Percentiles rank a stretch among this genome's conserved stretches.
These are phyloP conservation scores for Oscheius sp. DNA, from an alignment of 2,888 invertebrate species.

Conservation along the genomic window DNA sequence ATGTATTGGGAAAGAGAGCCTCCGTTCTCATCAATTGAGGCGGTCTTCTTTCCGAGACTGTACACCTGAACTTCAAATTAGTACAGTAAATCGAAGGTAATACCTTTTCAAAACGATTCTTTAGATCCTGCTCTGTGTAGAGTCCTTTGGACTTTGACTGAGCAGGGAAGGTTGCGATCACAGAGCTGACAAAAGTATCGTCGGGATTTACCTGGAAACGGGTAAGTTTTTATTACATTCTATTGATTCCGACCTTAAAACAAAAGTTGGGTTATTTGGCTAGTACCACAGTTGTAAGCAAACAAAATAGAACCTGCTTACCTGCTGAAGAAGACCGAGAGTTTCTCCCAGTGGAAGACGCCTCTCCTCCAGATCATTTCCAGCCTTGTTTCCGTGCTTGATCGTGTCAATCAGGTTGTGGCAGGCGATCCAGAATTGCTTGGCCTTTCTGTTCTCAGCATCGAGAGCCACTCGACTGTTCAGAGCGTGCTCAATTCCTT, in stretches of 20 bases:
- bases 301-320: constrained; percentile 22
- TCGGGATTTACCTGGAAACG: constrained; percentile 75
- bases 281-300: not conserved
- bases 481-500: constrained; percentile 84
- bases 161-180: constrained; percentile 83
- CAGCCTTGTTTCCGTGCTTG: constrained; percentile 75
- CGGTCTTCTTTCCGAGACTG: constrained; percentile 83
- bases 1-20: constrained; percentile 77
- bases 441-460: constrained; percentile 78
- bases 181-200: constrained; percentile 84
- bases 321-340: constrained; percentile 63
- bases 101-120: constrained; percentile 83
- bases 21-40: constrained; percentile 87
- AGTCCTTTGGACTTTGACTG: constrained; percentile 86
- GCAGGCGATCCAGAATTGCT: constrained; percentile 92
- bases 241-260: not conserved
- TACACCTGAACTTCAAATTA: constrained; percentile 56
- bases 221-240: not conserved
- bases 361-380: constrained; percentile 64
- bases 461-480: constrained; percentile 75
- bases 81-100: not conserved
- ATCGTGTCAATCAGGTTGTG: constrained; percentile 86
- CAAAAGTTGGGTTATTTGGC: not conserved
- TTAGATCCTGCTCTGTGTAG: constrained; percentile 86
- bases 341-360: constrained; percentile 67